Evolutionary conservation across 2,113 vertebrate genomes (phyloP).

Genomic region (Spea bombifrons): DNA sequence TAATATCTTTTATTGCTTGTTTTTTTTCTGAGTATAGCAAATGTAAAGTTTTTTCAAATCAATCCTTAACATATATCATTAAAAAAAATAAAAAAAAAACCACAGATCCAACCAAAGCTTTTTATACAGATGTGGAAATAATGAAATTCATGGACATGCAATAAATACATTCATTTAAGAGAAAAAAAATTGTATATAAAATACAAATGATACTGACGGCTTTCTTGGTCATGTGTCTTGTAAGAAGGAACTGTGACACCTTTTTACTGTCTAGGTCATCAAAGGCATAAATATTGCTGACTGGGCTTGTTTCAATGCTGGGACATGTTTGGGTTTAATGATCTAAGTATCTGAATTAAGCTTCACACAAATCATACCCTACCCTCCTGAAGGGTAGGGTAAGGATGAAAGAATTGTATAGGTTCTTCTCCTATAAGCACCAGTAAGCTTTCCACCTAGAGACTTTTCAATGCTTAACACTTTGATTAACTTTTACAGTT

Average conservation of each 20-base stretch:
- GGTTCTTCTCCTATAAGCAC: too few relatives aligned
- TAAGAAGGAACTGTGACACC: conserved; percentile 50
- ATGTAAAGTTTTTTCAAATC: conserved; percentile 62
- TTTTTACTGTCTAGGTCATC: conserved; percentile 68
- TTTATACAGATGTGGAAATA: conserved; percentile 63
- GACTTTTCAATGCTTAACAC: too few relatives aligned
- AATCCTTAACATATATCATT: conserved; percentile 61
- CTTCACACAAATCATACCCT: background rate
- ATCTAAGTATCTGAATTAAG: background rate
- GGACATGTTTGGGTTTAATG: background rate
- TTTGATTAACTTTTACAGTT: too few relatives aligned
- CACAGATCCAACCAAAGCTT: conserved; percentile 50
- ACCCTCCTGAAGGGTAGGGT: background rate
- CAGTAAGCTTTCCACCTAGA: too few relatives aligned
- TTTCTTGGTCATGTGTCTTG: conserved; percentile 45
- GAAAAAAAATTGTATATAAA: conserved; percentile 51
- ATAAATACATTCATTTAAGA: conserved; percentile 79
- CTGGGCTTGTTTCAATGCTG: background rate
- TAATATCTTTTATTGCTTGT: conserved; percentile 73
- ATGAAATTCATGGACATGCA: conserved; percentile 73
- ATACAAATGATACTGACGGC: conserved; percentile 59
- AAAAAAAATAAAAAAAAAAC: conserved; percentile 55
- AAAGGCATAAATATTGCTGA: conserved; percentile 8
- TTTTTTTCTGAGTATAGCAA: conserved; percentile 71
- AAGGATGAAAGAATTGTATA: background rate